A percentile compares a stretch with the other conserved stretches of the same genome.
phyloP scores from a whole-genome alignment of 2,888 invertebrate genomes.

The Uloborus plumipes region DNA sequence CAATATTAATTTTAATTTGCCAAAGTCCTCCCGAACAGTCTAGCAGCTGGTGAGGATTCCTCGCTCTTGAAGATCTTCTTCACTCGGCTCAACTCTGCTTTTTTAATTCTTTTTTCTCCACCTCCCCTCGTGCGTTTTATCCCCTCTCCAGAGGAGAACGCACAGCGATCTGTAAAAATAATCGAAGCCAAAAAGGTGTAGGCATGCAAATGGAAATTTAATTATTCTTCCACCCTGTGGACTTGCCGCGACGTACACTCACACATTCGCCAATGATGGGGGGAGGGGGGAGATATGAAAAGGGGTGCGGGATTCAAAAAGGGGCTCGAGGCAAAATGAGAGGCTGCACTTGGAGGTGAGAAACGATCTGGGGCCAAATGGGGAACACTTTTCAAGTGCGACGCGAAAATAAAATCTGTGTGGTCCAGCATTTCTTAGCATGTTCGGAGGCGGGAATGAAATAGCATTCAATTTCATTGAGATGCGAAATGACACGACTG shows the following conservation, averaged over 20 bases:
- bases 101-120: conserved; percentile 10
- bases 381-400: too few species aligned
- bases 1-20: conserved; percentile 64
- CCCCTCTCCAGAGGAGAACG: conserved; percentile 3
- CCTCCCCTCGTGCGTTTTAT: not conserved
- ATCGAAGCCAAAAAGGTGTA: conserved; percentile 63
- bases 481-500: too few species aligned
- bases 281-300: not conserved
- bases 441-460: too few species aligned
- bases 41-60: conserved; percentile 17
- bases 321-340: conserved; percentile 35
- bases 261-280: conserved; percentile 19
- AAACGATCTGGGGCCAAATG: not conserved
- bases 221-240: conserved; percentile 48
- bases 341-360: conserved; percentile 20
- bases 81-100: not conserved
- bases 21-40: conserved; percentile 6
- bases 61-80: too few species aligned
- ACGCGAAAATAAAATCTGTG: too few species aligned
- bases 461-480: too few species aligned
- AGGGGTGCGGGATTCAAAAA: not conserved
- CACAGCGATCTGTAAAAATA: conserved; percentile 58
- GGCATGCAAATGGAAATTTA: conserved; percentile 64
- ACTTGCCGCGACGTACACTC: conserved; percentile 25
- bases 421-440: too few species aligned